Evolutionary conservation across 2,797 vertebrate genomes (phyloP), one percentile per base, ranked within the genome.

Genomic region (Spea hammondii): DNA sequence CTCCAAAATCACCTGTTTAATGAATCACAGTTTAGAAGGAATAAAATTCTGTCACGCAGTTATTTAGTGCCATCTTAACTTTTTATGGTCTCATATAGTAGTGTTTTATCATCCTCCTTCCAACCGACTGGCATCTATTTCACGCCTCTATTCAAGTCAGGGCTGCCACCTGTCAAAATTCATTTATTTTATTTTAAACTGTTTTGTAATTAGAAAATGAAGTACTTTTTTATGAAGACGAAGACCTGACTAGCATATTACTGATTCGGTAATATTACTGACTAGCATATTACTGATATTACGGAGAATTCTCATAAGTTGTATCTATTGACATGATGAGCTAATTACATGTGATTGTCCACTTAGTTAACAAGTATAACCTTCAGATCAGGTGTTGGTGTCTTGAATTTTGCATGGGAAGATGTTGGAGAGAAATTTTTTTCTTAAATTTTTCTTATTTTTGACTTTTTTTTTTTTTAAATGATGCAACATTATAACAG

Each of bases 141-240:
- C 87, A 83, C 86, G 84, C 85, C 87, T 83, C 78, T 83, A 84
- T 86, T 89, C 86, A 88, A 32, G 86, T 84, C 83, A 84, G 85
- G 83, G 85, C 86, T 89, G 4, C 88, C 89, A 89, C 88, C 86
- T 89, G 88, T 87, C 85, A 85, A 84, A 86, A 85, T 86, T 87
- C 85, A 87, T 87, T 88, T 85, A 82, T 87, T 87, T 80, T 83
- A 85, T 85, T 74, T 84, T 84, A 83, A 86, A 85, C 84, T 88
- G 85, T 85, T 88, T 89, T 85, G 86, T 89, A 90, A 92, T 93
- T 91, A 93, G 87, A 90, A 92, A 92, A 91, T 90, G 91, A 91
- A 91, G 84, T 65, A 44, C 85, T 87, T 91, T 86, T 86, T 82
- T 55, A 79, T 78, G 78, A 84, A 85, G 65, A 81, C 84, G 86